Conservation (phyloP, 2,888 invertebrate genomes). For the Leptopilina drosophilae region DNA sequence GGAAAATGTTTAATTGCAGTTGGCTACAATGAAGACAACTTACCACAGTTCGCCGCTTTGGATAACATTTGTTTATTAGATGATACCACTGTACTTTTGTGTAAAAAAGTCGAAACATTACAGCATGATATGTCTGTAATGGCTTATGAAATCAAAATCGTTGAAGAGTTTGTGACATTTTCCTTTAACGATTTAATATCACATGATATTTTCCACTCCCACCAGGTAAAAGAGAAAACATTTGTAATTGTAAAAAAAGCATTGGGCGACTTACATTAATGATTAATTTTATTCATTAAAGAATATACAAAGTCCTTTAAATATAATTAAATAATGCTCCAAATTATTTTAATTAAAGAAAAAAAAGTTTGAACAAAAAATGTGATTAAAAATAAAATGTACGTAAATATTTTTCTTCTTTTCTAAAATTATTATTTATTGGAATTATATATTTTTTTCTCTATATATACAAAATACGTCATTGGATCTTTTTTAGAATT, state of each 20-base stretch:
- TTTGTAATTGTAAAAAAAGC: neutral
- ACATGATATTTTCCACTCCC: slow-evolving; percentile 2
- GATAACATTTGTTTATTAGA: neutral
- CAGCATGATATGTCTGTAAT: slow-evolving; percentile 19
- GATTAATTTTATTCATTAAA: no score
- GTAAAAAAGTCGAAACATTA: slow-evolving; percentile 6
- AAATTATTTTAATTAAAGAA: no score
- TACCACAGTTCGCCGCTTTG: slow-evolving; percentile 36
- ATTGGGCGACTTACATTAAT: neutral
- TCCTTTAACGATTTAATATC: neutral
- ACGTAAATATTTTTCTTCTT: no score
- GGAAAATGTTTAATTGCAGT: slow-evolving; percentile 34
- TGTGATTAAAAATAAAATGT: no score
- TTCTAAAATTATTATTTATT: no score
- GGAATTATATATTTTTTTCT: no score
- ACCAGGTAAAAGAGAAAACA: neutral
- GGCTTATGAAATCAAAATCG: slow-evolving; percentile 29
- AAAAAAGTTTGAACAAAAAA: no score
- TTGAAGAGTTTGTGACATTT: neutral
- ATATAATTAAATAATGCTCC: no score
- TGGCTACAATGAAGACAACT: neutral
- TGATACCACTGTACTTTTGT: slow-evolving; percentile 19
- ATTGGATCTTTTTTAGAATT: no score
- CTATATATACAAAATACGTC: no score
- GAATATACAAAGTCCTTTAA: no score